Evolutionary conservation across 1,140 invertebrate genomes (phyloP).

Genomic region (Drosophila rufa): DNA sequence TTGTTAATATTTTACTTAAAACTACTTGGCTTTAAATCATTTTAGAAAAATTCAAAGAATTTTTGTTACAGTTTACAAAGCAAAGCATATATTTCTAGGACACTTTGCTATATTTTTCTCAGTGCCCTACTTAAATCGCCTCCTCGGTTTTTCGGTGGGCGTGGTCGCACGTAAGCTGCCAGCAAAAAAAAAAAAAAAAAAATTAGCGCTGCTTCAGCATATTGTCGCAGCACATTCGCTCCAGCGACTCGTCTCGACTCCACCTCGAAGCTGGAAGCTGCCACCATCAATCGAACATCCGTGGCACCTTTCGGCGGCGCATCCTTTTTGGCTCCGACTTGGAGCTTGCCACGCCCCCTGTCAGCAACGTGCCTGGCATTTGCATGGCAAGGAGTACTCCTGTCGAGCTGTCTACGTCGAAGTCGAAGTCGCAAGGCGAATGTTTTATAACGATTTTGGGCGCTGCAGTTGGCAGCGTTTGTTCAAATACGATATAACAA

Average conservation of each 20-base stretch:
- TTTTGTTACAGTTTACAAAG: neutral
- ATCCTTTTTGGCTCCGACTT: conserved; percentile 20
- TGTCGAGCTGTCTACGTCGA: conserved; percentile 18
- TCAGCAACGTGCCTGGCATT: conserved; percentile 80
- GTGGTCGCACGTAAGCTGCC: conserved; percentile 59
- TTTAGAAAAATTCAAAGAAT: neutral
- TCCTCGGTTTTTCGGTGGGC: conserved; percentile 18
- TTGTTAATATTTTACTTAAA: no score
- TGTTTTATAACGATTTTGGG: conserved; percentile 67
- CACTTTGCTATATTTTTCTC: neutral
- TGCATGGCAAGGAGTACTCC: conserved; percentile 46
- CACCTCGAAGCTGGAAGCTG: conserved; percentile 26
- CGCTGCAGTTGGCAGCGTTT: conserved; percentile 41
- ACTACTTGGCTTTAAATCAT: no score
- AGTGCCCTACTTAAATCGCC: conserved; percentile 4
- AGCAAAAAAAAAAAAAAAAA: conserved; percentile 25
- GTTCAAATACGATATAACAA: conserved; percentile 74
- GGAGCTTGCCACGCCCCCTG: conserved; percentile 61
- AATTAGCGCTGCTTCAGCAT: conserved; percentile 65
- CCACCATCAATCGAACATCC: conserved; percentile 59
- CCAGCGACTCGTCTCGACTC: conserved; percentile 26
- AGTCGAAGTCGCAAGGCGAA: conserved; percentile 28
- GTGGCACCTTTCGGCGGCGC: conserved; percentile 41
- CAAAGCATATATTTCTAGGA: neutral
- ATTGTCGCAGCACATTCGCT: conserved; percentile 63